Conservation (phyloP, 2,797 vertebrate genomes). For the Champsocephalus esox region DNA sequence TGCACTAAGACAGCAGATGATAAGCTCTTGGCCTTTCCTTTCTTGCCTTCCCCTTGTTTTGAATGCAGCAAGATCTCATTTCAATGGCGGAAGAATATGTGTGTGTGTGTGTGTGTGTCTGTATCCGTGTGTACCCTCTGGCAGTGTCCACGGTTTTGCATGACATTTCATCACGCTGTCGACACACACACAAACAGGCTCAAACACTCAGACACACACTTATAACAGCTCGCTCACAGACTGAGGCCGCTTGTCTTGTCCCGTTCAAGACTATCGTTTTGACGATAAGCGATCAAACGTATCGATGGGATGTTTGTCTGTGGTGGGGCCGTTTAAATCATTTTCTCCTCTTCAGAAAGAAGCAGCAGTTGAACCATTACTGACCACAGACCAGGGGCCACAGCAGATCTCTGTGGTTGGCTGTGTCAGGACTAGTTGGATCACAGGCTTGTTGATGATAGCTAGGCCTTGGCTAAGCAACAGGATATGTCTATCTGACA, state of each 20-base stretch:
- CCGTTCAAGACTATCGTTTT: conserved; percentile 63
- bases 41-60: conserved; percentile 56
- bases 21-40: conserved; percentile 40
- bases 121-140: conserved; percentile 49
- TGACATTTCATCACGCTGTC: conserved; percentile 81
- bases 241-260: conserved; percentile 40
- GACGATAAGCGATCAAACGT: conserved; percentile 75
- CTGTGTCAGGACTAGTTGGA: conserved; percentile 67
- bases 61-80: conserved; percentile 58
- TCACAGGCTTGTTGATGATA: conserved; percentile 52
- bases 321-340: conserved; percentile 65
- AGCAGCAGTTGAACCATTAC: conserved; percentile 55
- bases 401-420: conserved; percentile 70
- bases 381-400: conserved; percentile 72
- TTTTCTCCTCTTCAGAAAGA: conserved; percentile 41
- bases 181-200: conserved; percentile 53
- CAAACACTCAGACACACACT: conserved; percentile 35
- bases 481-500: conserved; percentile 45
- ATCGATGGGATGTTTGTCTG: conserved; percentile 72
- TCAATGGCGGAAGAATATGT: conserved; percentile 42
- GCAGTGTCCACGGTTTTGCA: conserved; percentile 77
- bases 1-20: conserved; percentile 48
- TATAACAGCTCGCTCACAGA: conserved; percentile 28
- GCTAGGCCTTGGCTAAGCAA: conserved; percentile 46
- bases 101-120: conserved; percentile 1